phyloP scores from a whole-genome alignment of 2,797 vertebrate species.

The Macrochelys suwanniensis region DNA sequence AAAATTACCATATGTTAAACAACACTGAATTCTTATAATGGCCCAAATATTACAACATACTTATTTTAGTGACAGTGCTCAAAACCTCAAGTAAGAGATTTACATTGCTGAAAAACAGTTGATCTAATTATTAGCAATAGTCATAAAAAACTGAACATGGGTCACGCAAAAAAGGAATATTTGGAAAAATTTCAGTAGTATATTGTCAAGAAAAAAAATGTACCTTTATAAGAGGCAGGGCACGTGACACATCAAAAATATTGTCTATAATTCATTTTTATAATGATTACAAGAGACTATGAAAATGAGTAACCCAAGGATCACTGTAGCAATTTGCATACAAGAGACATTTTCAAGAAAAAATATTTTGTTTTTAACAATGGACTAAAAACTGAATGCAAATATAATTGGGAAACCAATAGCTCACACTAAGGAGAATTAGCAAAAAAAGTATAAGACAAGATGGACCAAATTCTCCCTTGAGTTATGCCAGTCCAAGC shows the following conservation, averaged over 20 bases:
- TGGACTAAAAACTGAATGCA: not conserved
- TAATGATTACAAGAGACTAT: slow-evolving; percentile 11
- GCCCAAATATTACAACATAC: slow-evolving; percentile 23
- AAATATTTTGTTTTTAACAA: not conserved
- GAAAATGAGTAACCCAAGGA: not conserved
- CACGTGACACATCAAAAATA: not conserved
- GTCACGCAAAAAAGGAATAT: not conserved
- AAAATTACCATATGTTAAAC: slow-evolving; percentile 29
- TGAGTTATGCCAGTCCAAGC: not conserved
- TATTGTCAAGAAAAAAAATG: not conserved
- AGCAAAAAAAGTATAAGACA: not conserved
- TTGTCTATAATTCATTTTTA: not conserved
- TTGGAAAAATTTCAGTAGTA: not conserved
- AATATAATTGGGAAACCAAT: not conserved
- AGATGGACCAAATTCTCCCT: not conserved
- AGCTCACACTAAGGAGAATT: not conserved
- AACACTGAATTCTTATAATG: slow-evolving; percentile 48
- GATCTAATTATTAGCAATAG: slow-evolving; percentile 14
- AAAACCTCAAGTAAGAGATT: slow-evolving; percentile 9
- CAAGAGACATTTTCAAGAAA: not conserved
- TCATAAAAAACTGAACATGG: not conserved
- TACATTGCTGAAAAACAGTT: not conserved
- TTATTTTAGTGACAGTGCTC: slow-evolving; percentile 33
- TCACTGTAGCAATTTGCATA: not conserved
- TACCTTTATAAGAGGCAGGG: not conserved